phyloP scores from a whole-genome alignment of 1,140 invertebrate species.

The Drosophila micromelanica region DNA sequence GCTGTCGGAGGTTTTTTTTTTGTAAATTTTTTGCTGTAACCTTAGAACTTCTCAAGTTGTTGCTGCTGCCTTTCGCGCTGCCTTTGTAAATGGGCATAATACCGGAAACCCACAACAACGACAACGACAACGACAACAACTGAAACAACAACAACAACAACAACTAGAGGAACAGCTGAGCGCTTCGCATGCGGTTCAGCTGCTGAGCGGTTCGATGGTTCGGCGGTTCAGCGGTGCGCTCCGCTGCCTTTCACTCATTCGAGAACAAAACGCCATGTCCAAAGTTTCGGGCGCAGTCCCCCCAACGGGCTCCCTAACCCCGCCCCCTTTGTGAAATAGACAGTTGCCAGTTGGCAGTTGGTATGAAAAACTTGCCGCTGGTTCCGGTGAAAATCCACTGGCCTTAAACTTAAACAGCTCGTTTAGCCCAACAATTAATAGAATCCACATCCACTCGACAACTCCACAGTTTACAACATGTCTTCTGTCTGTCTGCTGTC shows the following conservation, averaged over 20 bases:
- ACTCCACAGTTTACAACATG: conserved; percentile 66
- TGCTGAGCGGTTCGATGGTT: conserved; percentile 60
- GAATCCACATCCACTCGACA: conserved; percentile 66
- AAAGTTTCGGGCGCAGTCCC: conserved; percentile 27
- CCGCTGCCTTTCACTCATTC: conserved; percentile 63
- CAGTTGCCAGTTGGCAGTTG: not conserved
- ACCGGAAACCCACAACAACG: conserved; percentile 75
- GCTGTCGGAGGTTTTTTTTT: conserved; percentile 32
- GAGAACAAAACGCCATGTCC: conserved; percentile 64
- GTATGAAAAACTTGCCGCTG: conserved; percentile 65
- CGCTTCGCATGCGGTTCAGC: conserved; percentile 63
- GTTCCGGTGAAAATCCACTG: conserved; percentile 74
- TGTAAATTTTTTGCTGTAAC: conserved; percentile 56
- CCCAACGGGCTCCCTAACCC: conserved; percentile 4
- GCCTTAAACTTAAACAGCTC: conserved; percentile 44
- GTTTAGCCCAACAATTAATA: conserved; percentile 77
- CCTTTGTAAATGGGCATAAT: conserved; percentile 77
- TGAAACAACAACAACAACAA: conserved; percentile 48
- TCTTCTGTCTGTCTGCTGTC: conserved; percentile 23
- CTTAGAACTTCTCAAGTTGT: conserved; percentile 76
- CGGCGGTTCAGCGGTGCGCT: conserved; percentile 49
- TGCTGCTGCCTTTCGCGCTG: conserved; percentile 55
- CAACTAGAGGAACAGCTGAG: conserved; percentile 44
- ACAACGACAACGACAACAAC: conserved; percentile 43
- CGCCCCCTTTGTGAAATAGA: not conserved